phyloP scores from a whole-genome alignment of 2,888 invertebrate genomes.

The Acanthosepion esculentum region DNA sequence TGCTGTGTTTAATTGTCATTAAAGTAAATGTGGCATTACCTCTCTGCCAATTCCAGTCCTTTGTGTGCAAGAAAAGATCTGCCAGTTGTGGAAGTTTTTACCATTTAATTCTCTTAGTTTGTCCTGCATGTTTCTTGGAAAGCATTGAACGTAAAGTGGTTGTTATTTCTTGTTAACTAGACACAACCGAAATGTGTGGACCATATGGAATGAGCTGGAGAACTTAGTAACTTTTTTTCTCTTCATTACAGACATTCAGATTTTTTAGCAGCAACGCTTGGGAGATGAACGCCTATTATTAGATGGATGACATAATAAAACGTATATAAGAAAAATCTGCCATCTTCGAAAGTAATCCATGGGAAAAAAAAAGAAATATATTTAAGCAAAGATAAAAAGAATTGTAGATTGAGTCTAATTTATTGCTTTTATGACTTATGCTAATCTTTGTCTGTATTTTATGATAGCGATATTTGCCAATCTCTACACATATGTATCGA shows the following conservation, averaged over 20 bases:
- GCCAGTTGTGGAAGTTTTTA: not conserved
- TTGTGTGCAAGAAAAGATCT: not conserved
- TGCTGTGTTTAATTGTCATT: not conserved
- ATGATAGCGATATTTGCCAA: not conserved
- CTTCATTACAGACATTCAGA: constrained; percentile 33
- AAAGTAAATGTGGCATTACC: not conserved
- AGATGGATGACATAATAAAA: constrained; percentile 9
- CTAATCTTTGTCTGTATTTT: not conserved
- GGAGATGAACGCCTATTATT: not conserved
- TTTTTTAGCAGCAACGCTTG: not conserved
- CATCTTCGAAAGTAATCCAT: not conserved
- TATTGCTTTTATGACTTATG: not conserved
- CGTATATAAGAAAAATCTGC: too few species aligned
- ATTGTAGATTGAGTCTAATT: not conserved
- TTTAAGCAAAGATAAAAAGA: not conserved
- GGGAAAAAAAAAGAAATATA: not conserved
- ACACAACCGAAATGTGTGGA: not conserved
- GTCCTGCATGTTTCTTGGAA: not conserved
- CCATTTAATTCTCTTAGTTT: not conserved
- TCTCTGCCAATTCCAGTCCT: not conserved
- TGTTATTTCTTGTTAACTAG: constrained; percentile 8
- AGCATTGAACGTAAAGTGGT: constrained; percentile 2
- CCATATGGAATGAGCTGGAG: not conserved
- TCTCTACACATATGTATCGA: not conserved
- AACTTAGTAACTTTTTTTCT: not conserved